phyloP scores from a whole-genome alignment of 2,888 invertebrate species.

The Dryobotodes eremita region DNA sequence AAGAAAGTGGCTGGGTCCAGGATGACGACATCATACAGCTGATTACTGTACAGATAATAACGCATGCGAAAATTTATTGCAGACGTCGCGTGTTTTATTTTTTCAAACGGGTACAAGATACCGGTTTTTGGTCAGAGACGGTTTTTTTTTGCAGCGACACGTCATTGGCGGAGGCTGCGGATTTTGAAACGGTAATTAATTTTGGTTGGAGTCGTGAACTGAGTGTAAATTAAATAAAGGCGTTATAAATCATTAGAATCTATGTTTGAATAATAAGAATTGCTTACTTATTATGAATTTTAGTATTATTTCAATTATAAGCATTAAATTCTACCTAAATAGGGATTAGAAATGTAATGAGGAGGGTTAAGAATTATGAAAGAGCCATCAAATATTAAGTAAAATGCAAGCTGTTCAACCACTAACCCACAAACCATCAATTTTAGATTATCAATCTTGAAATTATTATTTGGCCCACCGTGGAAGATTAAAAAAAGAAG shows the following conservation, averaged over 20 bases:
- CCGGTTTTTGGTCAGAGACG: conserved; percentile 52
- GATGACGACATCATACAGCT: conserved; percentile 63
- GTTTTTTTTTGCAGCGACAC: conserved; percentile 44
- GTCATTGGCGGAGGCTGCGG: conserved; percentile 48
- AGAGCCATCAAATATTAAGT: background rate
- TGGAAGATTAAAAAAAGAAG: conserved; percentile 72
- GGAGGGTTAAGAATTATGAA: background rate
- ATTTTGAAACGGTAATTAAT: conserved; percentile 59
- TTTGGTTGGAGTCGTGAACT: conserved; percentile 14
- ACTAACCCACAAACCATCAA: conserved; percentile 48
- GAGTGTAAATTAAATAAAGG: conserved; percentile 8
- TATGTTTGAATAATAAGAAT: background rate
- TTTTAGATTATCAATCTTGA: conserved; percentile 50
- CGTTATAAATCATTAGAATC: background rate
- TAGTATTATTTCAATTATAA: background rate
- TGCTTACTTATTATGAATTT: background rate
- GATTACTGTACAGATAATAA: conserved; percentile 62
- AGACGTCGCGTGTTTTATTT: conserved; percentile 52
- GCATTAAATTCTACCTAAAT: background rate
- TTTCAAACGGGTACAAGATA: conserved; percentile 49
- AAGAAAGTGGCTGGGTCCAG: conserved; percentile 63
- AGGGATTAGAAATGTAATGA: background rate
- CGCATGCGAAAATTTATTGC: conserved; percentile 55
- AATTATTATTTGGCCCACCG: conserved; percentile 74
- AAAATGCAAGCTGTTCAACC: background rate